Base-by-base conservation (phyloP, 2,113 vertebrate species). In the Nesoenas mayeri region DNA sequence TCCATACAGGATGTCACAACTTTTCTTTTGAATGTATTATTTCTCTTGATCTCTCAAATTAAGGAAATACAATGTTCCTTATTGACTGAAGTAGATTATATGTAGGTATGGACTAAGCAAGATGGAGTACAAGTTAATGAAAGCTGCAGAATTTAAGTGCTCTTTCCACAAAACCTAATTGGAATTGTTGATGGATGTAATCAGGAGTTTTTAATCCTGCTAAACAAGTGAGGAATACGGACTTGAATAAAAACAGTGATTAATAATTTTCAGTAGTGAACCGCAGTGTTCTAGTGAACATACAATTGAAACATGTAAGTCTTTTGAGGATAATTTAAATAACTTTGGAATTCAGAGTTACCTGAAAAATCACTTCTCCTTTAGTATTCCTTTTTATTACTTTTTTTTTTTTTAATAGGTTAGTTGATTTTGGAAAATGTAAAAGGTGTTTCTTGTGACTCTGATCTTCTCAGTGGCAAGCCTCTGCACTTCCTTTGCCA, bases 381-480 rank as follows among this genome's bases (percentile, higher is more conserved):
- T 69, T 91, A 73, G 69, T 29, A 47, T 73, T 75, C 58, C 44
- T 71, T 92, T 89, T 88, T 40, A 50, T 26, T 42, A 42, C 22
- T 34, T 51, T 31, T 82, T 67, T 82, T 67, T 36, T n/a, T 79
- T 56, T 62, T 5, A 60, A 72, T 65, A 26, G 1, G 15, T 92
- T 74, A 92, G 95, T 97, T 97, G 95, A 82, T 88, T 88, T 96
- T 96, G 96, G 96, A 95, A 51, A 36, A 62, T 47, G 54, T 81
- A 85, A 31, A 85, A 97, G 84, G 75, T 42, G 4, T 97, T 97
- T 96, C 91, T 97, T 83, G 85, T 89, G 97, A 95, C 86, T 92
- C 79, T 85, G 15, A 95, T 97, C 95, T 97, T 96, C 91, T 93
- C 94, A 54, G 28, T 97, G 97, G 98, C 97, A 96, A 85, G 62